phyloP scores from a whole-genome alignment of 37 sponge, comb jelly and placozoan genomes.

The Beroe forskalii region DNA sequence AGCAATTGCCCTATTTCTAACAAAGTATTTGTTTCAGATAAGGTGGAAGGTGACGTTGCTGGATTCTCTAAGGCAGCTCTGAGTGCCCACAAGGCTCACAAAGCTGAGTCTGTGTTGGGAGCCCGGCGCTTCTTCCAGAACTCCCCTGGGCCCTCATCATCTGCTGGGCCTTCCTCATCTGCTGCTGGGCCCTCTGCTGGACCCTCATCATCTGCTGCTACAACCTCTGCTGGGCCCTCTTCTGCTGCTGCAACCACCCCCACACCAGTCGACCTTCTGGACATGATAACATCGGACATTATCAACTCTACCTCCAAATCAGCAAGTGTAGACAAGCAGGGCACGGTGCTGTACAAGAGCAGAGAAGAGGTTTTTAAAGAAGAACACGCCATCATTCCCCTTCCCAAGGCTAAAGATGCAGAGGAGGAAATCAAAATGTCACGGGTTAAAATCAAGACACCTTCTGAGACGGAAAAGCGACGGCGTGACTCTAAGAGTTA shows the following conservation, averaged over 20 bases:
- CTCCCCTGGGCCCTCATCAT: not conserved
- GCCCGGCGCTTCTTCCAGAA: not conserved
- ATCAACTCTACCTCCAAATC: not conserved
- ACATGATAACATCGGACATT: constrained; percentile 23
- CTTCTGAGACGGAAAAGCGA: not conserved
- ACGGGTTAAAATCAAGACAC: not conserved
- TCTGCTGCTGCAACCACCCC: not conserved
- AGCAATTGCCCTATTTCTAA: too few species aligned
- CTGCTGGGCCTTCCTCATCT: not conserved
- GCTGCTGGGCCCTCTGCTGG: too few species aligned
- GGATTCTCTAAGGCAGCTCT: constrained; percentile 52
- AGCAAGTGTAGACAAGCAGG: constrained; percentile 1
- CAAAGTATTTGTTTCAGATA: too few species aligned
- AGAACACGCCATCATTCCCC: not conserved
- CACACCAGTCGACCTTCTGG: constrained; percentile 13
- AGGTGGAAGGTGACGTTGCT: too few species aligned
- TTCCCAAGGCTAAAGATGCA: not conserved
- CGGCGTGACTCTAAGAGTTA: not conserved
- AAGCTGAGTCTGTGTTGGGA: constrained; percentile 42
- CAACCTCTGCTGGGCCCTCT: too few species aligned
- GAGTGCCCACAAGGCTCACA: constrained; percentile 30
- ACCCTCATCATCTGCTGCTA: not conserved
- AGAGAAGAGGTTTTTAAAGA: not conserved
- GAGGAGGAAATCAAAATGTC: not conserved
- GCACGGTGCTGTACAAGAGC: not conserved